Evolutionary conservation across 2,888 invertebrate genomes (phyloP).

Genomic region (Troilus luridus): DNA sequence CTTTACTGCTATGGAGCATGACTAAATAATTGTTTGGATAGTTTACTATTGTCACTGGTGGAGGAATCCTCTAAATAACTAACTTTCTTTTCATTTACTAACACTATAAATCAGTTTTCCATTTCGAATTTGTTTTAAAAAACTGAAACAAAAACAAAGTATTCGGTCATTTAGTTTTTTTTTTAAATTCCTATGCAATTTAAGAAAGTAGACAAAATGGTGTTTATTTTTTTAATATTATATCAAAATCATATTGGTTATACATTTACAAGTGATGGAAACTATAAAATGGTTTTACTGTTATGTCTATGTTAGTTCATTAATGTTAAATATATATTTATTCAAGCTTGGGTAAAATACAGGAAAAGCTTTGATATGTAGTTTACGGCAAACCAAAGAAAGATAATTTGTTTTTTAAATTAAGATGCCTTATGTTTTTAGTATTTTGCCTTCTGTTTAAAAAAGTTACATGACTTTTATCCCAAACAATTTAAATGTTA

Average conservation of each 20-base stretch:
- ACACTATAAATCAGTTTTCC: conserved; percentile 49
- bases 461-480: not conserved
- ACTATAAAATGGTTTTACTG: conserved; percentile 7
- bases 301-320: not conserved
- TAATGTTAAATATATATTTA: not conserved
- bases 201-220: not conserved
- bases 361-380: conserved; percentile 48
- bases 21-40: conserved; percentile 57
- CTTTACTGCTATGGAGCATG: conserved; percentile 63
- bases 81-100: conserved; percentile 59
- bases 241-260: not conserved
- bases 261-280: conserved; percentile 55
- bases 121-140: not conserved
- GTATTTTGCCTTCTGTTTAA: not conserved
- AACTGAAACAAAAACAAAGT: not conserved
- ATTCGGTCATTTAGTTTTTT: not conserved
- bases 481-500: too few species aligned
- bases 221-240: not conserved
- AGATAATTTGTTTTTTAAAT: not conserved
- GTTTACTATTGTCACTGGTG: conserved; percentile 58
- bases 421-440: not conserved
- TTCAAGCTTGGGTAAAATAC: not conserved
- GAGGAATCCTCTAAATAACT: conserved; percentile 51
- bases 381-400: not conserved
- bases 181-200: not conserved